phyloP scores from a whole-genome alignment of 2,113 vertebrate species.

The Nerophis lumbriciformis region DNA sequence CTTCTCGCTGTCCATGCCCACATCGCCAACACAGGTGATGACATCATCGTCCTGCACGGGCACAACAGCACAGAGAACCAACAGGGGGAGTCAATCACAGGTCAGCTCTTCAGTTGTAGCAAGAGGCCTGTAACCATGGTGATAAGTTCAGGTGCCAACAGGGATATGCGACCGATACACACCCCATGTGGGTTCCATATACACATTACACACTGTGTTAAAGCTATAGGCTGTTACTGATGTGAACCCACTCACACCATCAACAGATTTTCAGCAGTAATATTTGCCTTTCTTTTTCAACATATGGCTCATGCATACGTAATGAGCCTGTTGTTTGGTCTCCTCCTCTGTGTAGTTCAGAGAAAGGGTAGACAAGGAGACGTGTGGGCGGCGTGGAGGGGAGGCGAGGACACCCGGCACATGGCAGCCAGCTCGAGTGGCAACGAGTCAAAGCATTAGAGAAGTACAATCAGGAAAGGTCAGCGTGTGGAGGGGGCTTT shows the following conservation, averaged over 20 bases:
- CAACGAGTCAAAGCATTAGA: constrained; percentile 44
- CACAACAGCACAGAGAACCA: constrained; percentile 48
- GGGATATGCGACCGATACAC: constrained; percentile 38
- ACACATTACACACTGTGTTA: constrained; percentile 16
- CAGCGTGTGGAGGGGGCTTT: constrained; percentile 32
- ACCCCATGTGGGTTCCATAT: constrained; percentile 41
- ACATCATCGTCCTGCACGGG: constrained; percentile 46
- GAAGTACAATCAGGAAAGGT: constrained; percentile 45
- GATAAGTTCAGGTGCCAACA: constrained; percentile 50
- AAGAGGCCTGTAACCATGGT: constrained; percentile 55
- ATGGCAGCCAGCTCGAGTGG: constrained; percentile 30
- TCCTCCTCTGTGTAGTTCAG: constrained; percentile 3
- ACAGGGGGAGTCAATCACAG: constrained; percentile 48
- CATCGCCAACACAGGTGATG: constrained; percentile 28
- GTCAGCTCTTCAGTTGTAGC: constrained; percentile 42
- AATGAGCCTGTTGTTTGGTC: constrained; percentile 1
- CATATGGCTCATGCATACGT: constrained; percentile 24
- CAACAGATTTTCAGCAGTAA: constrained; percentile 2
- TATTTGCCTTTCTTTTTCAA: constrained; percentile 13
- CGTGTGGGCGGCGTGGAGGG: constrained; percentile 54
- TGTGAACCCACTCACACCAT: constrained; percentile 12
- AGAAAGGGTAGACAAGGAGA: constrained; percentile 34
- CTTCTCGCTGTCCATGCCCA: constrained; percentile 5
- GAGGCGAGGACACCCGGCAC: constrained; percentile 42
- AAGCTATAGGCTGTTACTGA: background rate